phyloP scores from a whole-genome alignment of 2,113 vertebrate species.

The Otus sunia region DNA sequence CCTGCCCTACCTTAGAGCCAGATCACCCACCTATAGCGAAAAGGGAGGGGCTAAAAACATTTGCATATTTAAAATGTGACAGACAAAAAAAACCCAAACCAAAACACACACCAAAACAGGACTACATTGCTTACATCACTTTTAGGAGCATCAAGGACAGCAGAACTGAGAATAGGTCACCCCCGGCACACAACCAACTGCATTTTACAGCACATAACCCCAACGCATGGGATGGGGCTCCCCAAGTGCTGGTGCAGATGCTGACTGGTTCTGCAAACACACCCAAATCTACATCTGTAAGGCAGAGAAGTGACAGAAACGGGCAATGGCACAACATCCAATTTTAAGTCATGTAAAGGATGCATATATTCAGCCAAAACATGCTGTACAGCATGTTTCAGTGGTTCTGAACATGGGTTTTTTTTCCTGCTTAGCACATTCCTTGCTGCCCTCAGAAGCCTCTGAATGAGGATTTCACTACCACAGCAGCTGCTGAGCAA shows the following conservation, averaged over 20 bases:
- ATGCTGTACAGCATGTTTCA: not conserved
- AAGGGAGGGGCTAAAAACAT: not conserved
- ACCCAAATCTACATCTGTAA: not conserved
- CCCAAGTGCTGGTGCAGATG: not conserved
- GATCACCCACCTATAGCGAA: not conserved
- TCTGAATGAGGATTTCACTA: not conserved
- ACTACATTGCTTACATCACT: not conserved
- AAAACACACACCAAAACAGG: not conserved
- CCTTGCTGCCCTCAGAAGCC: not conserved
- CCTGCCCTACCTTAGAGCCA: not conserved
- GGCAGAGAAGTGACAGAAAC: not conserved
- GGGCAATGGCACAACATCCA: not conserved
- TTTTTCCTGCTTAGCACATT: not conserved
- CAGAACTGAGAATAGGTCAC: not conserved
- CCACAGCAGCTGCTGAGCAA: fast-evolving
- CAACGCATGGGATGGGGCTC: not conserved
- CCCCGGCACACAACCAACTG: not conserved
- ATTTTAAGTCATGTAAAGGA: not conserved
- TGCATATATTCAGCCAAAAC: not conserved
- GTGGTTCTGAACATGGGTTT: not conserved
- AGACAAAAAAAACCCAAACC: not conserved
- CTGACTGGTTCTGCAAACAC: not conserved
- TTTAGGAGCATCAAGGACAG: not conserved
- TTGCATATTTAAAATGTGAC: not conserved
- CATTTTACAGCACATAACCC: not conserved